phyloP scores from a whole-genome alignment of 92 coral and sea anemone species.

The Heliopora coerulea region DNA sequence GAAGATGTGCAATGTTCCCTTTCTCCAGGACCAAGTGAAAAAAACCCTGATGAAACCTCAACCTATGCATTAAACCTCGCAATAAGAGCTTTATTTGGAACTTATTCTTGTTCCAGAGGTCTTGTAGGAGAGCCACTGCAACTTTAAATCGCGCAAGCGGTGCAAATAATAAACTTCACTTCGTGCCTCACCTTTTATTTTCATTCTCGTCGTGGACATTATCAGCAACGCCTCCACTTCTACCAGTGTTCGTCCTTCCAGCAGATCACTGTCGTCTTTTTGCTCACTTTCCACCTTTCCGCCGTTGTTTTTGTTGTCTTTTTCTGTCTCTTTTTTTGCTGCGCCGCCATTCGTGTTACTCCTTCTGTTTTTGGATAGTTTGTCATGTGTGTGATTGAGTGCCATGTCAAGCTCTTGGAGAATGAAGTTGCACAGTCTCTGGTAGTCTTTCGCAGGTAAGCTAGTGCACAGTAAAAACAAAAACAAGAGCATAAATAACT shows the following conservation, averaged over 20 bases:
- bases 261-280: conserved; percentile 31
- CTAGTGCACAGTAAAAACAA: conserved; percentile 38
- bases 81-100: too few relatives aligned
- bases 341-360: conserved; percentile 38
- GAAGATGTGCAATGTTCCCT: too few relatives aligned
- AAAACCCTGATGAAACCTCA: too few relatives aligned
- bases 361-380: conserved; percentile 23
- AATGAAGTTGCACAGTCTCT: conserved; percentile 90
- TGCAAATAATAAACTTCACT: too few relatives aligned
- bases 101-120: too few relatives aligned
- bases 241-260: conserved; percentile 67
- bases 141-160: too few relatives aligned
- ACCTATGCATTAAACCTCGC: too few relatives aligned
- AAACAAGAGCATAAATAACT: neutral
- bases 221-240: conserved; percentile 78
- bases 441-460: conserved; percentile 79
- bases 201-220: conserved; percentile 76
- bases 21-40: too few relatives aligned
- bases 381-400: conserved; percentile 53
- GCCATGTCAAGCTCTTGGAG: conserved; percentile 85
- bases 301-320: conserved; percentile 47
- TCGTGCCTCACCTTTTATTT: conserved; percentile 69
- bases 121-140: too few relatives aligned
- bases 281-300: conserved; percentile 35
- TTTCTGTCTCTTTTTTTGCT: conserved; percentile 35